Percentiles rank a stretch among this genome's conserved stretches.
phyloP scores from a whole-genome alignment of 2,888 invertebrate genomes.

The Apodemia zela region DNA sequence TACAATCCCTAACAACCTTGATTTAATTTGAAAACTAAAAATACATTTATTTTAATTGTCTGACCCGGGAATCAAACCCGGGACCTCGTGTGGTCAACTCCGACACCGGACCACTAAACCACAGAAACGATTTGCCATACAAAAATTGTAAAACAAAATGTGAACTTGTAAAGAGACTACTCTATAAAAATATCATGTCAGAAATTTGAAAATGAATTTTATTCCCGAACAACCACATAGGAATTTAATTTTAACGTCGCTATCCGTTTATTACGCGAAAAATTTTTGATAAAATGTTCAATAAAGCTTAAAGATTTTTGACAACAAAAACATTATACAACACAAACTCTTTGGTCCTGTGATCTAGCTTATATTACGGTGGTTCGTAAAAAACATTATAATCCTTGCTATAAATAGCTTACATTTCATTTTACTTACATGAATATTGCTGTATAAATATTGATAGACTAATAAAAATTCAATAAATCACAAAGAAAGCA shows the following conservation, averaged over 20 bases:
- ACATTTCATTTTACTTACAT: no score
- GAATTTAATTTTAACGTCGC: conserved; percentile 48
- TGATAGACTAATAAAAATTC: no score
- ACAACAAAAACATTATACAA: conserved; percentile 29
- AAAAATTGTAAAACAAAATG: neutral
- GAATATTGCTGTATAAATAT: no score
- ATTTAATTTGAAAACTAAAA: no score
- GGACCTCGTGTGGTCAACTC: no score
- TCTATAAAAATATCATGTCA: conserved; percentile 12
- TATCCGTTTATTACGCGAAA: conserved; percentile 42
- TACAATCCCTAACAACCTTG: no score
- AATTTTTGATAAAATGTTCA: conserved; percentile 47
- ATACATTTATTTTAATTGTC: no score
- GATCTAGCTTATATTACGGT: neutral
- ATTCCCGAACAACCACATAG: conserved; percentile 38
- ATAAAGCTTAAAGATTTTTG: conserved; percentile 36
- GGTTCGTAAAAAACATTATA: neutral
- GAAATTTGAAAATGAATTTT: conserved; percentile 26
- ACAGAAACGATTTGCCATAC: no score
- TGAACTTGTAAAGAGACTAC: neutral
- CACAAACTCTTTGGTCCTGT: conserved; percentile 21
- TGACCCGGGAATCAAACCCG: no score
- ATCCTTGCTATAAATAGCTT: no score
- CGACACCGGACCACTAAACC: no score
- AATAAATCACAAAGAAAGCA: no score